Evolutionary conservation across 2,113 vertebrate species (phyloP), one percentile per base, ranked within the genome.

Genomic region (Urocolius indicus): DNA sequence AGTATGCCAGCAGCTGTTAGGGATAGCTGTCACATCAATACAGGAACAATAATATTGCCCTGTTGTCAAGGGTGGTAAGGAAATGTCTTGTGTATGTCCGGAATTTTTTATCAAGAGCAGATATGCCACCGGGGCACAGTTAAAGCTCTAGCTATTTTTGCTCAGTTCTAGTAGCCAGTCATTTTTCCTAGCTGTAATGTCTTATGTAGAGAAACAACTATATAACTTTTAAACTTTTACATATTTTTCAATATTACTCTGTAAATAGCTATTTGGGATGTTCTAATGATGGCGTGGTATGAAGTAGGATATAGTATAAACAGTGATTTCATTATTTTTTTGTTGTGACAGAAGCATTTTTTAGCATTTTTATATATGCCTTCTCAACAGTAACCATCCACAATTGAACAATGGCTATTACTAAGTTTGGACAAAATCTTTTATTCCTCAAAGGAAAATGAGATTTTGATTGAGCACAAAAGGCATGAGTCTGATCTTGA

Each of bases 121-220:
- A 34, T 69, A 36, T 0, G 20, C 54, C 34, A 30, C 18, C 82
- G 34, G 34, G 32, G 36, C 89, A 18, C 57, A 89, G 11, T 87
- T 84, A 57, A 75, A 94, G 36, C 67, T 22, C 3, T 88, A 34
- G 55, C 48, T 9, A 11, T 82, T 89, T 89, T 93, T 58, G 23
- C n/a, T 69, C 21, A 85, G 6, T 55, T 90, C 30, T 82, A 22
- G 24, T 16, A 87, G 49, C 32, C 46, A 45, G 67, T 74, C 29
- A 62, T 51, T 84, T 91, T 95, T 94, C 92, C 82, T 92, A 86
- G 16, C 95, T 97, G 93, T 81, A 91, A 95, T 97, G 94, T 78
- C 93, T 97, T 94, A 52, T 30, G 92, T 88, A 93, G 96, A 96
- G 90, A 96, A 96, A 97, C 94, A 96, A 94, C 90, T 41, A 2